Conservation (phyloP, 2,113 vertebrate species). For the Rhodinocichla rosea region DNA sequence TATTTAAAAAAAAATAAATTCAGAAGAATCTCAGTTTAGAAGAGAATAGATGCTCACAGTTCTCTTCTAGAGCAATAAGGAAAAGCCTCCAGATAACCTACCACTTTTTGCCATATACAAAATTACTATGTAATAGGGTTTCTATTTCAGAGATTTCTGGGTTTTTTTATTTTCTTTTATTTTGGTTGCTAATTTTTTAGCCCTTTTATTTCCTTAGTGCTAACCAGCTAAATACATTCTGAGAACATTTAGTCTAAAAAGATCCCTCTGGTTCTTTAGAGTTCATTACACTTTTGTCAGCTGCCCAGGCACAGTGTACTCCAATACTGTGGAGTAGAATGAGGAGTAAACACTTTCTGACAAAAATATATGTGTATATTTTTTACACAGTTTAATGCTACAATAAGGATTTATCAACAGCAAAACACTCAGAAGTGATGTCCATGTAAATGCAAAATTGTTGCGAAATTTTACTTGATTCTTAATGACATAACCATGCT, state of each 20-base stretch:
- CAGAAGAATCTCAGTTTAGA: background rate
- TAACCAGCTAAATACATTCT: background rate
- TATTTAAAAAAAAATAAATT: background rate
- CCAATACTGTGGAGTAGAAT: background rate
- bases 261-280: slow-evolving; percentile 5
- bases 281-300: background rate
- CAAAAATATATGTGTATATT: background rate
- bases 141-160: background rate
- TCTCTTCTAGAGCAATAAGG: background rate
- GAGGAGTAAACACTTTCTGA: background rate
- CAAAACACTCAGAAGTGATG: background rate
- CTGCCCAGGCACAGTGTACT: background rate
- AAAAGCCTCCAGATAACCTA: background rate
- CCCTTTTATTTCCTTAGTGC: background rate
- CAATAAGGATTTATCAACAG: background rate
- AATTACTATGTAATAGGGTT: slow-evolving; percentile 3
- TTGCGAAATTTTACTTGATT: background rate
- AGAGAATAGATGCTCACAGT: background rate
- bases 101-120: background rate
- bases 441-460: background rate
- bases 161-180: background rate
- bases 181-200: background rate
- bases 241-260: slow-evolving; percentile 31
- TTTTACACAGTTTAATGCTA: background rate
- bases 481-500: background rate